Conservation (phyloP, 1,140 invertebrate genomes). For the Lasaia peninsularis region DNA sequence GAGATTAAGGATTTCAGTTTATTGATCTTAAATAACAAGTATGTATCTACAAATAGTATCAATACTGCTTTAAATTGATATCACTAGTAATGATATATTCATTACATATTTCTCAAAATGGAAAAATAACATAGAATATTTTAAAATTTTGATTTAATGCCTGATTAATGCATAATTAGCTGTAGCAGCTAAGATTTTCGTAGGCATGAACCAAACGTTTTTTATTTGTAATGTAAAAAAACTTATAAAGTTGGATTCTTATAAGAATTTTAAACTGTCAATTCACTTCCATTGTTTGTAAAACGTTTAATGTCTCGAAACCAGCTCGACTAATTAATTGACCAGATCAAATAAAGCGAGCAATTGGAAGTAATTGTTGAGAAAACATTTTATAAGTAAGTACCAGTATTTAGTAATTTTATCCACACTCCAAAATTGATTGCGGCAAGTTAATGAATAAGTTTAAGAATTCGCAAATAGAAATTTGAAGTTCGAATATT, state of each 20-base stretch:
- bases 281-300: neutral
- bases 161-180: too few species aligned
- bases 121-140: too few species aligned
- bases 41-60: too few species aligned
- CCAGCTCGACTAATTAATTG: slow-evolving; percentile 43
- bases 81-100: too few species aligned
- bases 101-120: too few species aligned
- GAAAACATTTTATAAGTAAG: slow-evolving; percentile 48
- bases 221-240: too few species aligned
- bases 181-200: too few species aligned
- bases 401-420: neutral
- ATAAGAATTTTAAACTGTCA: neutral
- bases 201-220: too few species aligned
- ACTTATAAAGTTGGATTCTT: neutral
- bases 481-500: slow-evolving; percentile 50
- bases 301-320: neutral
- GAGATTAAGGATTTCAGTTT: too few species aligned
- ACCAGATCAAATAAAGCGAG: slow-evolving; percentile 43
- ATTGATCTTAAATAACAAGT: too few species aligned
- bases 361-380: slow-evolving; percentile 61
- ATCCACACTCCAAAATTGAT: neutral
- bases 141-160: too few species aligned
- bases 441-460: slow-evolving; percentile 8
- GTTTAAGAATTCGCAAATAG: slow-evolving; percentile 28
- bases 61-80: too few species aligned